phyloP scores from a whole-genome alignment of 2,888 invertebrate species.

The Entomobrya multifasciata region DNA sequence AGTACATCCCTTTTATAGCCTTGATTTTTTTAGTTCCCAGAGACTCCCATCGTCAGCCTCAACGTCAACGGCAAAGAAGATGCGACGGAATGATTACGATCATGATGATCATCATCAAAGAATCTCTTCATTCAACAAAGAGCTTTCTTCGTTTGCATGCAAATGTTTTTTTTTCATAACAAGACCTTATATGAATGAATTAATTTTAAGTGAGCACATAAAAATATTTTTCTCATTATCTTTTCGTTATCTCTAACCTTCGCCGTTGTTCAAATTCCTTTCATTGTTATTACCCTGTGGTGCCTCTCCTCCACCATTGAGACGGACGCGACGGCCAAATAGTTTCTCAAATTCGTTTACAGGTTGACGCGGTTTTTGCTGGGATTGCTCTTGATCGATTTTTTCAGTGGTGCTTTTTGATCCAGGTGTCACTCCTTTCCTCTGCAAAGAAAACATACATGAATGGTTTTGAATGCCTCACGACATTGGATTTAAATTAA shows the following conservation, averaged over 20 bases:
- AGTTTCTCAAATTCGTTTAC: conserved; percentile 53
- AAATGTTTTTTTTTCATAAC: conserved; percentile 32
- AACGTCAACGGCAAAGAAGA: background rate
- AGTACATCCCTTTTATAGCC: conserved; percentile 51
- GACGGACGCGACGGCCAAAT: conserved; percentile 74
- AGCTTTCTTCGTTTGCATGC: conserved; percentile 23
- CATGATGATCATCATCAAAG: conserved; percentile 11
- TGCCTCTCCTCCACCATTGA: conserved; percentile 65
- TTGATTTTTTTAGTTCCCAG: conserved; percentile 61
- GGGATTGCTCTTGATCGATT: conserved; percentile 14
- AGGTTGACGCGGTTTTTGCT: conserved; percentile 11
- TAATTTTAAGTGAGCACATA: background rate
- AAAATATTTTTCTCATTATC: conserved; percentile 8
- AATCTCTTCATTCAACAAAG: conserved; percentile 11
- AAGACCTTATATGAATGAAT: conserved; percentile 14
- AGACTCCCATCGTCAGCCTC: conserved; percentile 21
- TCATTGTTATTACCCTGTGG: conserved; percentile 31
- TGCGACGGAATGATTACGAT: conserved; percentile 5
- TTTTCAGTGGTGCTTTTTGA: conserved; percentile 39
- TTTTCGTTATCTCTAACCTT: conserved; percentile 55
- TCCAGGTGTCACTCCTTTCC: conserved; percentile 63
- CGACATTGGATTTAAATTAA: background rate
- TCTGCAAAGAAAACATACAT: conserved; percentile 47
- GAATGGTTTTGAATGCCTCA: conserved; percentile 30
- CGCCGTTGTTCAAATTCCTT: conserved; percentile 44